These are phyloP conservation scores for Hirtodrosophila histrioides DNA, from an alignment of 2,888 invertebrate species.

Conservation along the genomic window DNA sequence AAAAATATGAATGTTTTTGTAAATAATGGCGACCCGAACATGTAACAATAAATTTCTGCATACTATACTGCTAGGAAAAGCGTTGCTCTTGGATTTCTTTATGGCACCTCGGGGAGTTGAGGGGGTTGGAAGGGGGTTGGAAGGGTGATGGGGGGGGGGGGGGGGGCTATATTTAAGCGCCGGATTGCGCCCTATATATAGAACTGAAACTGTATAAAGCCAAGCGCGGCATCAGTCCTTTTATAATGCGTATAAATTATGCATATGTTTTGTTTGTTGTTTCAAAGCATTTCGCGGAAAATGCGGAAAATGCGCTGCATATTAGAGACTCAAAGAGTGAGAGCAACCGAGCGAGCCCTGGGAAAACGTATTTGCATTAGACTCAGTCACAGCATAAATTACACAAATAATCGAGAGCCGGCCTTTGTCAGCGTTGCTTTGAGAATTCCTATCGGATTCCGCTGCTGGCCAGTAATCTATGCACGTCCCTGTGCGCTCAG, in stretches of 20 bases:
- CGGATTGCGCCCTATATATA: slow-evolving; percentile 34
- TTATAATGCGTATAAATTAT: slow-evolving; percentile 59
- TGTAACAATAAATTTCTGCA: slow-evolving; percentile 68
- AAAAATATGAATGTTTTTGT: neutral
- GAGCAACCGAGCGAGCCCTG: neutral
- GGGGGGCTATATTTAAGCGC: slow-evolving; percentile 34
- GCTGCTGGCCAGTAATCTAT: no score
- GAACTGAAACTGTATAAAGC: slow-evolving; percentile 4
- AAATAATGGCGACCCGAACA: slow-evolving; percentile 4
- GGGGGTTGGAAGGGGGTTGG: no score
- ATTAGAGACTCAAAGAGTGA: slow-evolving; percentile 23
- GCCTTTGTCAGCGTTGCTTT: slow-evolving; percentile 2
- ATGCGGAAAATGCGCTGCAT: slow-evolving; percentile 44
- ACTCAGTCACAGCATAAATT: slow-evolving; percentile 37
- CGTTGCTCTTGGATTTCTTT: slow-evolving; percentile 61
- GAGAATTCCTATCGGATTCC: neutral
- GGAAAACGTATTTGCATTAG: slow-evolving; percentile 23
- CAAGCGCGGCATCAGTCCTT: slow-evolving; percentile 28
- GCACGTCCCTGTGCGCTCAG: no score
- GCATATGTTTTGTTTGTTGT: slow-evolving; percentile 62
- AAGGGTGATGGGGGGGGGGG: neutral
- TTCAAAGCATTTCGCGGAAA: slow-evolving; percentile 57
- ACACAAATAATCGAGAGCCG: slow-evolving; percentile 32
- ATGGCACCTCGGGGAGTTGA: slow-evolving; percentile 60
- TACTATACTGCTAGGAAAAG: slow-evolving; percentile 22